Percentiles rank a stretch among this genome's conserved stretches.
phyloP scores from a whole-genome alignment of 2,888 invertebrate species.

The Aelia acuminata region DNA sequence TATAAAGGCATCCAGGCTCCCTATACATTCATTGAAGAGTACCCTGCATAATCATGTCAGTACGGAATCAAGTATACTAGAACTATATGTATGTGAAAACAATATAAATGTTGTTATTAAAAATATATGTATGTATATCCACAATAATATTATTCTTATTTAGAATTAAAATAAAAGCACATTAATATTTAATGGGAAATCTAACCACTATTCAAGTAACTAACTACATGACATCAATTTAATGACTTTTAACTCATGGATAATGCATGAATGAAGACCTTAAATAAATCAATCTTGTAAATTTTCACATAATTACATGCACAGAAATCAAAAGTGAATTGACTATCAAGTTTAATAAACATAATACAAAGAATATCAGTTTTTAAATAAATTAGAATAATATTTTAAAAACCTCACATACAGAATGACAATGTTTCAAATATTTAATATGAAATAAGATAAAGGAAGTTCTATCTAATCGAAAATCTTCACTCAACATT shows the following conservation, averaged over 20 bases:
- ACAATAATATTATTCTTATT: neutral
- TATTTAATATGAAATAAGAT: neutral
- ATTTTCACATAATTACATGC: neutral
- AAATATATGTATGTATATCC: constrained; percentile 40
- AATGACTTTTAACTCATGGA: neutral
- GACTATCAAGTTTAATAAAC: neutral
- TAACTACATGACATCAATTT: neutral
- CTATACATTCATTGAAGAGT: constrained; percentile 37
- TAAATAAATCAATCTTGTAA: neutral
- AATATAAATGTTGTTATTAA: constrained; percentile 35
- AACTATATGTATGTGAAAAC: constrained; percentile 31
- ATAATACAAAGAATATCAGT: neutral
- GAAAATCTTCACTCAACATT: neutral
- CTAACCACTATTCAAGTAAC: neutral
- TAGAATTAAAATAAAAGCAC: neutral
- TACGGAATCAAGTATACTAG: constrained; percentile 9
- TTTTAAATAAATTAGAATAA: neutral
- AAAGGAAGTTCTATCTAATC: neutral
- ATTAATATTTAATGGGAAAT: neutral
- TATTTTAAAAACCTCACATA: neutral
- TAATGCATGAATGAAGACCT: neutral
- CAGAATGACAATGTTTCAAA: neutral
- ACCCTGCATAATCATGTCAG: constrained; percentile 31
- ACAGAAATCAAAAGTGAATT: neutral
- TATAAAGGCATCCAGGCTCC: neutral